Base-by-base conservation (phyloP, 2,113 vertebrate species). In the Passer montanus region DNA sequence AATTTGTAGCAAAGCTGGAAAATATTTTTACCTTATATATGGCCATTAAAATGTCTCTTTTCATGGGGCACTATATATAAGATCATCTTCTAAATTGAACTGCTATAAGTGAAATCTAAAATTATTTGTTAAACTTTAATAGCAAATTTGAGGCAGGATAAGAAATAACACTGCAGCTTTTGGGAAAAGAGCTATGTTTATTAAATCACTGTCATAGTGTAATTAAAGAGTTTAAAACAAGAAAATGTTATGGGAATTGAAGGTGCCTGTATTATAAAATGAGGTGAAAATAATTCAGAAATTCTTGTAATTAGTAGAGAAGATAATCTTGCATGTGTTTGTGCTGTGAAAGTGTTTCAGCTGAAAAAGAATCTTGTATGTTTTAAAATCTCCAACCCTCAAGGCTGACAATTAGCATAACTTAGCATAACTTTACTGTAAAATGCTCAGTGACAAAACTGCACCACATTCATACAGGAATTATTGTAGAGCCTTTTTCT, bases 341-440 rank as follows among this genome's bases (percentile, higher is more conserved):
- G 35, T 92, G 59, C 67, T 77, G 50, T 74, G 85, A 62, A 90
- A 81, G 24, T 82, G 44, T 90, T 91, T 77, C 75, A 80, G 37
- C 59, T 73, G 63, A 90, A 74, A 90, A 86, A 74, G 46, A 39
- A 86, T 81, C 55, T 53, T 87, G 49, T 37, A 50, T 89, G 37
- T 83, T 95, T 94, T 85, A 67, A 80, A 92, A 93, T 84, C 85
- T 77, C 39, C 72, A 93, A 28, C 46, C 63, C 43, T 43, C 35
- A 67, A 89, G 68, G 59, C 59, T 63, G 35, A 67, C 60, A 93
- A 89, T 97, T 92, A 90, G 58, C 90, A 96, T 96, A 93, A 90
- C 14, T 93, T 97, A 90, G 76, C 94, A 95, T 97, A 95, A 88
- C 88, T 93, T 96, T 77, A 43, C 70, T 83, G 59, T 77, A 79